Conservation (phyloP, 2,113 vertebrate genomes). For the Eulacestoma nigropectus region DNA sequence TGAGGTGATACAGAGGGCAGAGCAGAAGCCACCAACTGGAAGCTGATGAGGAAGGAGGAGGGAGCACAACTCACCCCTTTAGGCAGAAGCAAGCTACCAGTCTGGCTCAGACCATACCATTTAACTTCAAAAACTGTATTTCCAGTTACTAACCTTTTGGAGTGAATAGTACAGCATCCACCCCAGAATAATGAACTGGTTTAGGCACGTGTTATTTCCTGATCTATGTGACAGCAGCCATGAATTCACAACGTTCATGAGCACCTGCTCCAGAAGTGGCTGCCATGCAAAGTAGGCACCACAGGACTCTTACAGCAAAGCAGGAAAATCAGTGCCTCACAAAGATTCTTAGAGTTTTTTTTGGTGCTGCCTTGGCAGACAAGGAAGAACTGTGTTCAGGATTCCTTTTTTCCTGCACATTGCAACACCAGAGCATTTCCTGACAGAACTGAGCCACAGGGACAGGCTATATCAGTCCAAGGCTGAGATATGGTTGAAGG, state of each 20-base stretch:
- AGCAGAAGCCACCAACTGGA: neutral
- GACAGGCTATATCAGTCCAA: fast-evolving
- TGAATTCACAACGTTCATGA: fast-evolving
- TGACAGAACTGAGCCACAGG: neutral
- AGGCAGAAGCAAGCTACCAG: neutral
- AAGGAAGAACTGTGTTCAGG: neutral
- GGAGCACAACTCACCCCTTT: neutral
- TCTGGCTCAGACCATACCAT: neutral
- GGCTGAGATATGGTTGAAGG: neutral
- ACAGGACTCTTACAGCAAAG: neutral
- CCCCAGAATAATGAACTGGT: neutral
- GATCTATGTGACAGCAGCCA: neutral
- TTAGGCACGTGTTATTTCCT: neutral
- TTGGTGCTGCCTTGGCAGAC: neutral
- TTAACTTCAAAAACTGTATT: neutral
- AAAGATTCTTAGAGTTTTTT: neutral
- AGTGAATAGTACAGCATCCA: neutral
- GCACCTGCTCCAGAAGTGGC: neutral
- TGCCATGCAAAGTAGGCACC: neutral
- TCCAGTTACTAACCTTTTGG: neutral
- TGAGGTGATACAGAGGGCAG: neutral
- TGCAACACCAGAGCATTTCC: neutral
- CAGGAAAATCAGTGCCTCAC: neutral
- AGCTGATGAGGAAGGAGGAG: neutral
- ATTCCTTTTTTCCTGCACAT: neutral